These are phyloP conservation scores for Polia nebulosa DNA, from an alignment of 2,888 invertebrate species.

Conservation along the genomic window DNA sequence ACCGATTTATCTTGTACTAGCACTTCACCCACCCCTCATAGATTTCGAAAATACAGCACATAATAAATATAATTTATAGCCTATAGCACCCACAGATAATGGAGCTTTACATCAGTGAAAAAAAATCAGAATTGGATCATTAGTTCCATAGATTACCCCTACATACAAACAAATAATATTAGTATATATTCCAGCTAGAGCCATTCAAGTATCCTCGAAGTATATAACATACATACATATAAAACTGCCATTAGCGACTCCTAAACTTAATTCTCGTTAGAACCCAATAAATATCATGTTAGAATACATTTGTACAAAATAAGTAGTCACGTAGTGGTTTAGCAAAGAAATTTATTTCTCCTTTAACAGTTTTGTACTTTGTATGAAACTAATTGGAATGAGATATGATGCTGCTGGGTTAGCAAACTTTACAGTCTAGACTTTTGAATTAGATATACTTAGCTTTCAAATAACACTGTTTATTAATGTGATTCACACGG, in stretches of 20 bases:
- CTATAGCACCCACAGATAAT: too few species aligned
- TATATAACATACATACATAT: background rate
- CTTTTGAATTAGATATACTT: slow-evolving; percentile 5
- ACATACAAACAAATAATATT: too few species aligned
- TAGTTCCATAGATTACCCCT: too few species aligned
- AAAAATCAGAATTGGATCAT: too few species aligned
- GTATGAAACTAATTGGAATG: slow-evolving; percentile 35
- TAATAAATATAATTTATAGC: too few species aligned
- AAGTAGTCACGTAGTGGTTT: slow-evolving; percentile 17
- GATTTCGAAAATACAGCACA: too few species aligned
- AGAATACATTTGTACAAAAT: slow-evolving; percentile 26
- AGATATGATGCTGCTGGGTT: slow-evolving; percentile 11
- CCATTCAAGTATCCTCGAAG: background rate
- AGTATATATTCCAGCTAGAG: too few species aligned
- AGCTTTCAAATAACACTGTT: background rate
- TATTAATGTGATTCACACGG: slow-evolving; percentile 2
- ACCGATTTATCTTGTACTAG: too few species aligned
- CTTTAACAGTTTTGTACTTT: slow-evolving; percentile 25
- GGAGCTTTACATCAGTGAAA: too few species aligned
- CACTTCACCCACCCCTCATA: too few species aligned
- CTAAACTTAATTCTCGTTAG: slow-evolving; percentile 5
- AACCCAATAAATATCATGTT: slow-evolving; percentile 21
- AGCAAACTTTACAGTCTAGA: slow-evolving; percentile 4
- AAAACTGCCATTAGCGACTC: background rate
- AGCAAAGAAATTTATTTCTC: slow-evolving; percentile 28